Evolutionary conservation across 2,888 invertebrate genomes (phyloP), one percentile per base, ranked within the genome.

Genomic region (Antitype chi): DNA sequence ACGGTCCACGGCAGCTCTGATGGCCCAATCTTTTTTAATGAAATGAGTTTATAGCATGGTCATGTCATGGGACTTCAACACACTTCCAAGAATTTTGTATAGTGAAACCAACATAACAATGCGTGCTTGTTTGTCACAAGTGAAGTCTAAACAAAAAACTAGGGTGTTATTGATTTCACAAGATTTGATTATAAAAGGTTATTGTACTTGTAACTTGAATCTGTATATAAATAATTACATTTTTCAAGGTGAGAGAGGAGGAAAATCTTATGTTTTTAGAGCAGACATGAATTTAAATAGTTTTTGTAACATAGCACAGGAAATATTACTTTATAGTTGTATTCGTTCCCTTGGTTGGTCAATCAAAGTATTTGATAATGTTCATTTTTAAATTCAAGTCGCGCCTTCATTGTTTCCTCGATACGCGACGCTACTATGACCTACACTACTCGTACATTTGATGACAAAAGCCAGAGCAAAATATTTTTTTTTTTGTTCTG

Each of bases 241-340:
- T 32, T 80, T 17, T 49, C 73, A 73, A 80, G 74, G 81, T 73
- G 4, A 25, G 25, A 17, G 9, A 43, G 23, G 28, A 43, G 55
- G 13, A 49, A 71, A 57, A 43, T 15, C 5, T 59, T 47, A 23
- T 67, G 1, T 47, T 66, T 68, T 53, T 47, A 15, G 38, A 60
- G 28, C 38, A 53, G 81, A 55, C 60, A 38, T 74, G 78, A 78
- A 67, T 78, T 59, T 81, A 20, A 66, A 74, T 52, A 53, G 49
- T 20, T 47, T 70, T 57, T 25, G 15, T 38, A 49, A 47, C 53
- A 63, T 23, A 38, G 4, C 53, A 9, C 23, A 38, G 15, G 25
- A 15, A 43, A 25, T 28, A n/a, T 20, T 49, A 55, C n/a, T 47
- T 1, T 47, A 63, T 63, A n/a, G 17, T 20, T 49, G 15, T 53